Percentiles rank a stretch among this genome's conserved stretches.
Evolutionary conservation across 1,140 invertebrate genomes (phyloP).

Genomic region (Atta texana): DNA sequence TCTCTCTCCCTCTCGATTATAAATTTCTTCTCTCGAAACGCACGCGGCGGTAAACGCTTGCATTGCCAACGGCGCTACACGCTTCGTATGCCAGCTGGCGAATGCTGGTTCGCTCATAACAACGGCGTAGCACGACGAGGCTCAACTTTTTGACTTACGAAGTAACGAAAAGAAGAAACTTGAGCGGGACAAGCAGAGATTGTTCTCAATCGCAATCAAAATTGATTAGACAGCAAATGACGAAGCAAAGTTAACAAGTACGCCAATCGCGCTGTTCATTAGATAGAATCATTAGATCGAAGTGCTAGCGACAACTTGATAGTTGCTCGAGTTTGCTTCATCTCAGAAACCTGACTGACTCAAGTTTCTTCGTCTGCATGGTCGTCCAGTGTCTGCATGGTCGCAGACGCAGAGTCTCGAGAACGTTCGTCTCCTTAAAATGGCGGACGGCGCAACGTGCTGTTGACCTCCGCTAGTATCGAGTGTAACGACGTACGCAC

Average conservation of each 20-base stretch:
- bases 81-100: conserved; percentile 67
- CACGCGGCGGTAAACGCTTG: conserved; percentile 57
- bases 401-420: not conserved
- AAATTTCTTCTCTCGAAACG: conserved; percentile 65
- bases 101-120: conserved; percentile 41
- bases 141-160: not conserved
- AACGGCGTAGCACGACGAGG: conserved; percentile 13
- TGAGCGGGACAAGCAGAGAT: not conserved
- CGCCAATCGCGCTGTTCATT: not conserved
- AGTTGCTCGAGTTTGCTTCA: not conserved
- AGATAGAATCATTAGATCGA: not conserved
- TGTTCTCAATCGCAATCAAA: not conserved
- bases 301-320: not conserved
- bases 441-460: conserved; percentile 62
- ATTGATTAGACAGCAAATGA: not conserved
- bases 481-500: not conserved
- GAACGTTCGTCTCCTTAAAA: conserved; percentile 65
- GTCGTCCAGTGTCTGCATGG: conserved; percentile 24
- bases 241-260: not conserved
- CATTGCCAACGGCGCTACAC: conserved; percentile 49
- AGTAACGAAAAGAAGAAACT: not conserved
- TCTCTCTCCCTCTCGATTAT: conserved; percentile 24
- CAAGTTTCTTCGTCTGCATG: conserved; percentile 14
- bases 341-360: not conserved
- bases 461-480: conserved; percentile 58